phyloP scores from a whole-genome alignment of 2,888 invertebrate species.

The Clusia tigrina region DNA sequence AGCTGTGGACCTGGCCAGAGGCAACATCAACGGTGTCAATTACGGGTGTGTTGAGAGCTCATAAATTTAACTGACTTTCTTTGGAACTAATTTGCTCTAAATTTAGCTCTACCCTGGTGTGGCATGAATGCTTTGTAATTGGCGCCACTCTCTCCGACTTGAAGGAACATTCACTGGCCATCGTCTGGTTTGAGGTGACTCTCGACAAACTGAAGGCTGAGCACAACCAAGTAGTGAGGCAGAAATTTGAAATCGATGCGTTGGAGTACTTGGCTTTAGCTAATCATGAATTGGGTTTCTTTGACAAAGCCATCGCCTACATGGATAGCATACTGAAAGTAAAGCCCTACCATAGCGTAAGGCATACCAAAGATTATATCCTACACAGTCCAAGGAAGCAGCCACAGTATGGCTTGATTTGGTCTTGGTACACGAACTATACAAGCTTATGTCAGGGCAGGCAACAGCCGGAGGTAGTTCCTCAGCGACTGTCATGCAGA shows the following conservation, averaged over 20 bases:
- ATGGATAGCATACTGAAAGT: slow-evolving; percentile 33
- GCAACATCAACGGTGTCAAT: slow-evolving; percentile 78
- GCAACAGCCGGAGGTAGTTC: slow-evolving; percentile 15
- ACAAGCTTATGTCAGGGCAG: slow-evolving; percentile 44
- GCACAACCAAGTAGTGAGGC: too few relatives aligned
- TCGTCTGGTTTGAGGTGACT: slow-evolving; percentile 42
- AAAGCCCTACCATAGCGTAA: slow-evolving; percentile 27
- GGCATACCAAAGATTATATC: slow-evolving; percentile 32
- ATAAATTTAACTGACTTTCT: too few relatives aligned
- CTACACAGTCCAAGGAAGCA: slow-evolving; percentile 14
- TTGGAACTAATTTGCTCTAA: too few relatives aligned
- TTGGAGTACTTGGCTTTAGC: slow-evolving; percentile 46
- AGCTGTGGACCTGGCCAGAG: slow-evolving; percentile 80
- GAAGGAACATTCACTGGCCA: slow-evolving; percentile 26
- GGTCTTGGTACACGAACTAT: slow-evolving; percentile 31
- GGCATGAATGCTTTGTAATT: slow-evolving; percentile 48
- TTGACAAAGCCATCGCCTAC: slow-evolving; percentile 27
- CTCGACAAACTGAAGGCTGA: slow-evolving; percentile 8
- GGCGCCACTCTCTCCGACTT: slow-evolving; percentile 44
- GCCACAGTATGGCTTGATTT: neutral
- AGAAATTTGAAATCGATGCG: slow-evolving; percentile 30
- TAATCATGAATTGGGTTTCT: slow-evolving; percentile 40
- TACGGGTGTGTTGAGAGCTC: slow-evolving; percentile 73
- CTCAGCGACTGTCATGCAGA: slow-evolving; percentile 34
- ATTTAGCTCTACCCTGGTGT: slow-evolving; percentile 28